phyloP scores from a whole-genome alignment of 2,888 invertebrate genomes.

The Ptilodon capucinus region DNA sequence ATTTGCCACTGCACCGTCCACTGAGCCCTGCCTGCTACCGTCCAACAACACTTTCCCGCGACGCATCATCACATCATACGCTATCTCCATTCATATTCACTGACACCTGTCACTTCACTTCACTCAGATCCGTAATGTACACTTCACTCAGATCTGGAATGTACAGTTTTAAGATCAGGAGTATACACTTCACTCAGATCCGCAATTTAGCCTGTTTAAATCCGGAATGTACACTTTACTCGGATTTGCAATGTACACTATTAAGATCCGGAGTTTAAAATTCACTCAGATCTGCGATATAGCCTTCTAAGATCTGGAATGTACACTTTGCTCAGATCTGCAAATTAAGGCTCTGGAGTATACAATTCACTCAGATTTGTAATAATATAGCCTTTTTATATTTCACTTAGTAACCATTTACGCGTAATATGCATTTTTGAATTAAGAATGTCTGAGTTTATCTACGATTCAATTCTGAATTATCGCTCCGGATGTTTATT shows the following conservation, averaged over 20 bases:
- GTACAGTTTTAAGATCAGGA: constrained; percentile 34
- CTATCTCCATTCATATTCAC: constrained; percentile 55
- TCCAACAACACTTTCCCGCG: constrained; percentile 75
- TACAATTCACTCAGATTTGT: too few relatives aligned
- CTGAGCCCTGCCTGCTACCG: constrained; percentile 75
- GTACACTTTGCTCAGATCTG: too few relatives aligned
- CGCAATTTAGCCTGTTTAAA: too few relatives aligned
- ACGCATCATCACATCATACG: constrained; percentile 77
- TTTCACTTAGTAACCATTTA: too few relatives aligned
- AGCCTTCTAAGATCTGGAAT: too few relatives aligned
- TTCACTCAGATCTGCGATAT: too few relatives aligned
- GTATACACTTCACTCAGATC: constrained; percentile 53
- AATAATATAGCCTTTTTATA: too few relatives aligned
- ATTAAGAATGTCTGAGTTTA: too few relatives aligned
- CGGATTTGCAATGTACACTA: too few relatives aligned
- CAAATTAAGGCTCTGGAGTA: too few relatives aligned
- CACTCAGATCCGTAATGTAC: constrained; percentile 16
- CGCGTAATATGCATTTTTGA: too few relatives aligned
- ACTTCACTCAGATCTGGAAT: constrained; percentile 15
- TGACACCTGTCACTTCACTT: constrained; percentile 24
- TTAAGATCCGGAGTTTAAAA: too few relatives aligned
- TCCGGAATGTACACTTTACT: constrained; percentile 37
- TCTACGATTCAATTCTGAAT: constrained; percentile 47
- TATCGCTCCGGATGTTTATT: constrained; percentile 33
- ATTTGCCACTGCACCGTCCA: constrained; percentile 64